Evolutionary conservation across 1,140 invertebrate species (phyloP).

Genomic region (Conopomorpha cramerella): DNA sequence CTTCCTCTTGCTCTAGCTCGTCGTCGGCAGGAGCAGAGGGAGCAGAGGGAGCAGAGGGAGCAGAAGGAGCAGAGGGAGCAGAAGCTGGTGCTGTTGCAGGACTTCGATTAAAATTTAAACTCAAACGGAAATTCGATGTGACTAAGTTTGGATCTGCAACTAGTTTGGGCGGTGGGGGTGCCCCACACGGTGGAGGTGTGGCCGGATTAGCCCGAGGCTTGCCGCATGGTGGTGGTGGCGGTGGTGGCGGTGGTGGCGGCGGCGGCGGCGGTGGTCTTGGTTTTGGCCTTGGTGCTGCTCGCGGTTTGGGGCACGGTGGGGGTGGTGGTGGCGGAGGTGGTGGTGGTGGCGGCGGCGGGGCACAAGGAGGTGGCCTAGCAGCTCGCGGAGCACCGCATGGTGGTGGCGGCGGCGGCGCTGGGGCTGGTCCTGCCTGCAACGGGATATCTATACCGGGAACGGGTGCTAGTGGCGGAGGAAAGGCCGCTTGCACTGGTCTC

Average conservation of each 20-base stretch:
- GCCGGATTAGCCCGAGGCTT: slow-evolving; percentile 25
- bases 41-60: too few relatives aligned
- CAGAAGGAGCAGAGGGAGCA: slow-evolving; percentile 12
- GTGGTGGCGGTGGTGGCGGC: slow-evolving; percentile 24
- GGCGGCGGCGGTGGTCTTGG: slow-evolving; percentile 16
- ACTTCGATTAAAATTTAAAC: slow-evolving; percentile 35
- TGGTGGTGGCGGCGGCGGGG: slow-evolving; percentile 14
- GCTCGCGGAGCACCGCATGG: slow-evolving; percentile 13
- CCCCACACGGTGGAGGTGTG: slow-evolving; percentile 26
- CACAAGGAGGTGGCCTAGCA: slow-evolving; percentile 13
- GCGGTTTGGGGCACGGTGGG: slow-evolving; percentile 27
- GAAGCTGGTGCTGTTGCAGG: slow-evolving; percentile 14
- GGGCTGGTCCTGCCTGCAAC: slow-evolving; percentile 17
- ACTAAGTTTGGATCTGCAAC: slow-evolving; percentile 39
- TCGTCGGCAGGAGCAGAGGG: slow-evolving; percentile 13
- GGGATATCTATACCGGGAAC: slow-evolving; percentile 40
- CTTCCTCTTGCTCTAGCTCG: slow-evolving; percentile 8
- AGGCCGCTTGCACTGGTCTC: slow-evolving; percentile 36
- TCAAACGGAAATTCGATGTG: slow-evolving; percentile 32
- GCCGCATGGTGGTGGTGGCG: slow-evolving; percentile 25
- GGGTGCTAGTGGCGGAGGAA: slow-evolving; percentile 41
- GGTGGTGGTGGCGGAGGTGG: slow-evolving; percentile 14
- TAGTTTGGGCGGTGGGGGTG: slow-evolving; percentile 18
- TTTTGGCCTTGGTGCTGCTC: slow-evolving; percentile 19
- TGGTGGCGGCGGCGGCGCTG: slow-evolving; percentile 14